Evolutionary conservation across 2,113 vertebrate species (phyloP), one percentile per base, ranked within the genome.

Genomic region (Corythoichthys haematopterus): DNA sequence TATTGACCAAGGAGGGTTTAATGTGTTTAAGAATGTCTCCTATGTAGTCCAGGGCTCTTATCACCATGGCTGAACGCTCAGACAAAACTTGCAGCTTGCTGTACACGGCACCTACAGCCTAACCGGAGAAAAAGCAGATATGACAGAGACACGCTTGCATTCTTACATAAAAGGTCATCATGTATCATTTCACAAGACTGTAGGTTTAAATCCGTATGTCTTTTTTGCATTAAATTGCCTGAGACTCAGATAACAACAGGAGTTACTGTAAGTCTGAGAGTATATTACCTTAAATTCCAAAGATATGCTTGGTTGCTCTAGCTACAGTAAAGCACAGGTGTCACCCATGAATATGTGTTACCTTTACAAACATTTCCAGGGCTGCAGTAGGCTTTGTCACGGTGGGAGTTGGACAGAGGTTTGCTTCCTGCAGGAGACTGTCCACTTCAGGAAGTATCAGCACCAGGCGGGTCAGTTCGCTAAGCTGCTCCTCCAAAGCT

Each of bases 21-120:
- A 98, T 91, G 3, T 97, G 93, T 80, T 97, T 99, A 76, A 99
- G 77, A 66, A 98, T 85, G 78, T 98, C 96, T 73, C 96, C 96
- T 16, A 95, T 88, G 76, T 96, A 98, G 75, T 94, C 94, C 83
- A 96, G 89, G 45, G 93, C 85, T 85, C 92, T 94, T 83, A 91
- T 86, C 56, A 94, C 93, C 94, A 96, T 93, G 74, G 91, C 84
- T 68, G 94, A 94, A 78, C 94, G 95, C 83, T 98, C 96, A 55
- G 93, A 59, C 68, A 94, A 76, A n/a, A 85, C 88, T 74, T 95
- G 93, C 76, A 98, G 88, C 66, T 85, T 85, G 57, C 87, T 71
- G 51, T 95, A 98, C 70, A 89, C 90, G 78, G 75, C 72, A 71
- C 95, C 95, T 72, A 96, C 80, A 78, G 94, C 94, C 97, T 99